Evolutionary conservation across 2,113 vertebrate species (phyloP).

Genomic region (Paralichthys olivaceus): DNA sequence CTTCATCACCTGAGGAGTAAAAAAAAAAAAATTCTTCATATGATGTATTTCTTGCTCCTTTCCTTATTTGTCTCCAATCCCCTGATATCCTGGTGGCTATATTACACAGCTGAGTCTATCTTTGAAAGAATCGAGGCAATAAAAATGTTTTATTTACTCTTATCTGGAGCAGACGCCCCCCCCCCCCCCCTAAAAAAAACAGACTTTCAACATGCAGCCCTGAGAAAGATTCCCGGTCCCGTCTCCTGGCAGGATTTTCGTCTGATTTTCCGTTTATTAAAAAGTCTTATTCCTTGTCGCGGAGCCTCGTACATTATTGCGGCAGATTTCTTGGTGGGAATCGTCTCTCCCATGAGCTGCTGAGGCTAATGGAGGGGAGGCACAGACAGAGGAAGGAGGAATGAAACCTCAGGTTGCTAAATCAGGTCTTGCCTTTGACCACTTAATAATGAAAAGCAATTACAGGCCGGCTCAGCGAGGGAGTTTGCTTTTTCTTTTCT

Average conservation of each 20-base stretch:
- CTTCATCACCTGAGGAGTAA: neutral
- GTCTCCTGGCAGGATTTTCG: conserved; percentile 54
- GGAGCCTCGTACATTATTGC: conserved; percentile 64
- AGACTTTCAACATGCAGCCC: conserved; percentile 39
- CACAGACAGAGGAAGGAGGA: conserved; percentile 1
- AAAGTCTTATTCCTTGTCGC: conserved; percentile 66
- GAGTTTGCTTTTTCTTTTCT: conserved; percentile 20
- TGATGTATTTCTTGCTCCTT: conserved; percentile 33
- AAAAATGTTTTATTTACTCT: conserved; percentile 81
- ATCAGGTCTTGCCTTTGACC: conserved; percentile 50
- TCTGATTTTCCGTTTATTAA: conserved; percentile 76
- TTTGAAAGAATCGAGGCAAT: conserved; percentile 78
- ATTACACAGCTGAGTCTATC: conserved; percentile 77
- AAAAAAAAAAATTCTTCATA: conserved; percentile 19
- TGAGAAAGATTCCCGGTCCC: conserved; percentile 31
- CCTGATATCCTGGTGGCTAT: conserved; percentile 57
- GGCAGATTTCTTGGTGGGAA: conserved; percentile 39
- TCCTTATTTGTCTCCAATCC: conserved; percentile 62
- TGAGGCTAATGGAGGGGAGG: conserved; percentile 34
- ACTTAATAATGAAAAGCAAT: conserved; percentile 65
- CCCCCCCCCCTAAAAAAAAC: neutral
- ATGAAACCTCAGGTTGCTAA: conserved; percentile 48
- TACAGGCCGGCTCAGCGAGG: conserved; percentile 34
- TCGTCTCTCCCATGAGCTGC: conserved; percentile 45
- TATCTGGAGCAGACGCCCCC: conserved; percentile 58